A percentile compares a stretch with the other conserved stretches of the same genome.
Evolutionary conservation across 2,797 vertebrate species (phyloP).

Genomic region (Urocyon cinereoargenteus): DNA sequence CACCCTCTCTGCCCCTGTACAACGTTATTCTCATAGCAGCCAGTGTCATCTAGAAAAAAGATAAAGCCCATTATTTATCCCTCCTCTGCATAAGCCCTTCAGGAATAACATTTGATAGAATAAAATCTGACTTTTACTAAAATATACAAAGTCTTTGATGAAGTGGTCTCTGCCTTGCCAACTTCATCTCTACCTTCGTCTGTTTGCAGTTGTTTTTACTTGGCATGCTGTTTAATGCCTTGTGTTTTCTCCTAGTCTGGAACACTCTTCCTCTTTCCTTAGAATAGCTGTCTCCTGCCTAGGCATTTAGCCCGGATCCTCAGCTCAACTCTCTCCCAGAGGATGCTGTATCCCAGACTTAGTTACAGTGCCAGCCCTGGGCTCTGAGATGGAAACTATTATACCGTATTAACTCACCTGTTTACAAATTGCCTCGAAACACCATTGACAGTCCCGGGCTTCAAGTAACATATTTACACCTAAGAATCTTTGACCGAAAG

Average conservation of each 20-base stretch:
- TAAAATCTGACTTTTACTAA: background rate
- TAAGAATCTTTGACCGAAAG: background rate
- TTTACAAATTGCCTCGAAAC: background rate
- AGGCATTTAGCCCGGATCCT: background rate
- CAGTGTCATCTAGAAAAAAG: background rate
- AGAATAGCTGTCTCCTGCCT: background rate
- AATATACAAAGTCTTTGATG: background rate
- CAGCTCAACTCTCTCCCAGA: background rate
- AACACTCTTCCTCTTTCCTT: background rate
- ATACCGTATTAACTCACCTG: background rate
- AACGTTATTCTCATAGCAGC: background rate
- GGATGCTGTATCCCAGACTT: background rate
- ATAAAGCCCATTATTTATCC: background rate
- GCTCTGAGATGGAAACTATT: background rate
- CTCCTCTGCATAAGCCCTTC: background rate
- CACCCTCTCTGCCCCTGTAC: background rate
- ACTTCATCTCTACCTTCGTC: background rate
- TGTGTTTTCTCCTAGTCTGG: background rate
- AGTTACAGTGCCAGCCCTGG: background rate
- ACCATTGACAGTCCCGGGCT: background rate
- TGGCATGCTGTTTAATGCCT: background rate
- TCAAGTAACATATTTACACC: constrained; percentile 19
- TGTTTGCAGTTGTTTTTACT: background rate
- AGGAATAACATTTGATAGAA: background rate
- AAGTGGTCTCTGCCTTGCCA: background rate